Evolutionary conservation across 2,888 invertebrate genomes (phyloP), one percentile per base, ranked within the genome.

Genomic region (Coelogynopora nodosa): DNA sequence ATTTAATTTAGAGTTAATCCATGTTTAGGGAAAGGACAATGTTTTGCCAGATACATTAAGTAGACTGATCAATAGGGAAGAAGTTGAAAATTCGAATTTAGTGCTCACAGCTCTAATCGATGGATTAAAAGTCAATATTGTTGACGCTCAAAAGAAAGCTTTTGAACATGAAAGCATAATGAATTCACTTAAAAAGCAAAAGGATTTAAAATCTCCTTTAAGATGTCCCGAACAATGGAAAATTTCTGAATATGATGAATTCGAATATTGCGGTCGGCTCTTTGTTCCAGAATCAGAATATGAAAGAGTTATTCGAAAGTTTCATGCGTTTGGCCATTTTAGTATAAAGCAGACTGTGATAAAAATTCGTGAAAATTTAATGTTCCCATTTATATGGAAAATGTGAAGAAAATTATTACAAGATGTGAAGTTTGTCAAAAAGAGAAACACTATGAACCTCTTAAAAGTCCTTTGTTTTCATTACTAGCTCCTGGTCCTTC

Each of bases 251-350:
- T 2, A 10, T 13, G 31, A 29, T 10, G 30, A 31, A 82, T 31
- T 82, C 2, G 5, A 27, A 5, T 5, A 29, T 82, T 82, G 28
- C 28, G 82, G 82, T 82, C 29, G 82, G 28, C 29, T 82, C 29
- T 82, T 82, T 82, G 82, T 82, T 82, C 82, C 82, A 82, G 23
- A 30, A 82, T 82, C 82, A 31, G 5, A 82, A 82, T 29, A 23
- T n/a, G 29, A 82, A 82, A 82, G 13, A 10, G 82, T 82, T 31
- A 27, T 31, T 31, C 2, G 18, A 82, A 82, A 82, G 27, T 82
- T 5, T 31, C 82, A 82, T 31, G 82, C 10, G 2, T 82, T 82
- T 82, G 82, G 82, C 23, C 29, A 82, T 28, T 82, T 82, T 82
- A 29, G 23, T 10, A 82, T 31, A 26, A 82, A 82, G n/a, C 31